Base-by-base conservation (phyloP, 2,888 invertebrate genomes). In the Mycogona germanica region DNA sequence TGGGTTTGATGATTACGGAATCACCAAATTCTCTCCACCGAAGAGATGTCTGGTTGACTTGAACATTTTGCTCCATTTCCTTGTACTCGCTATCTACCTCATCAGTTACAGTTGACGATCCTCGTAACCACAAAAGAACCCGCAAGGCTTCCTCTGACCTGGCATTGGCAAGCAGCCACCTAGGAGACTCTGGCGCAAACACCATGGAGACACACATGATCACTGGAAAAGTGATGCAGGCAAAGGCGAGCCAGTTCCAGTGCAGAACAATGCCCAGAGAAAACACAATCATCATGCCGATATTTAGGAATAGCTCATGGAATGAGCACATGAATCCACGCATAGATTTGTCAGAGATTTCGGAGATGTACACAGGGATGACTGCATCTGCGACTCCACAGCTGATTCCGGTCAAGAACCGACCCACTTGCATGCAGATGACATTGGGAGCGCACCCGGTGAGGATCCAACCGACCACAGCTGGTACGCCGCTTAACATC, bases 1-100 rank as follows among this genome's bases (percentile, higher is more conserved):
- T 70, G 0, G 93, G 87, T 62, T 82, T 83, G 49, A 82, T 66
- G 65, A 91, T 81, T 3, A 42, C 23, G 2, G 51, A 29, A 9
- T 51, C 23, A n/a, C n/a, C 7, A 17, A 51, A 45, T 12, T 21
- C 29, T 23, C 46, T 30, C 30, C 50, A 46, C 5, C 44, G 30
- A 2, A 12, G 14, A 5, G 41, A 26, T 5, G 44, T 19, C 29
- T 29, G 14, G 21, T 41, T 42, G 41, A 41, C 56, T 19, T 56
- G 51, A 28, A 23, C 14, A 23, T 41, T 51, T n/a, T 51, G 41
- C 29, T 37, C 41, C 4, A 51, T 17, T 17, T 51, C 51, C 2
- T n/a, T 25, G 17, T 26, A 21, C 12, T 41, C 26, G 42, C 46
- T 32, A 9, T 40, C 42, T 28, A 50, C 42, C 38, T 46, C 14